These are phyloP conservation scores for Sinodicranocentrus sp. DNA, from an alignment of 2,888 invertebrate genomes.

Conservation along the genomic window DNA sequence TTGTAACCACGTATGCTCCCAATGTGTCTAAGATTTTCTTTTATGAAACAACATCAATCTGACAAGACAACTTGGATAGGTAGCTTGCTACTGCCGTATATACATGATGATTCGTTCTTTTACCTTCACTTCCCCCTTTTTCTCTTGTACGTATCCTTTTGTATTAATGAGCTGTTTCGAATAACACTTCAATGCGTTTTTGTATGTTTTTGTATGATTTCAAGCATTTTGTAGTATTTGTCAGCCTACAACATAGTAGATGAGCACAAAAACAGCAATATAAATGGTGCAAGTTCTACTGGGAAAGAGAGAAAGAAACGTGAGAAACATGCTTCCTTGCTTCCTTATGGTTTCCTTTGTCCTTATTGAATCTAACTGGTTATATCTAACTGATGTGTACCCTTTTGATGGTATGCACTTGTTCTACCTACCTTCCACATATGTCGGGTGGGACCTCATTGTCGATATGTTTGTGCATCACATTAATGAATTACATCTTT, in stretches of 20 bases:
- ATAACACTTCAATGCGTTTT: conserved; percentile 24
- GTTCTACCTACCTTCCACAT: not conserved
- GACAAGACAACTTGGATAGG: conserved; percentile 27
- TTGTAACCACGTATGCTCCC: conserved; percentile 32
- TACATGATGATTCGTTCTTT: not conserved
- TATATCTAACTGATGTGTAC: conserved; percentile 51
- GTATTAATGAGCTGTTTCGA: conserved; percentile 19
- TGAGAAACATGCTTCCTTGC: conserved; percentile 21
- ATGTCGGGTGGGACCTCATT: no score
- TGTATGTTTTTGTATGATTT: conserved; percentile 33
- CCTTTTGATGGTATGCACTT: not conserved
- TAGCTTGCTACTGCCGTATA: not conserved
- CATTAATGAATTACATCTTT: no score
- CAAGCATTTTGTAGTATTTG: conserved; percentile 48
- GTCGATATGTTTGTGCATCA: no score
- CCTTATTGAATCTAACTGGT: no score
- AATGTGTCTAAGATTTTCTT: conserved; percentile 47
- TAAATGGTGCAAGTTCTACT: conserved; percentile 32
- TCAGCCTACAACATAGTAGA: conserved; percentile 30
- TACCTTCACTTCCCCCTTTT: not conserved
- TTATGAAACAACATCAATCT: conserved; percentile 39
- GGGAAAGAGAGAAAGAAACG: not conserved
- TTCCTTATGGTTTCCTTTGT: conserved; percentile 17
- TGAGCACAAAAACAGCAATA: conserved; percentile 1
- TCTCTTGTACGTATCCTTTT: no score